Conservation (phyloP, 2,113 vertebrate genomes). For the Cebus imitator region DNA sequence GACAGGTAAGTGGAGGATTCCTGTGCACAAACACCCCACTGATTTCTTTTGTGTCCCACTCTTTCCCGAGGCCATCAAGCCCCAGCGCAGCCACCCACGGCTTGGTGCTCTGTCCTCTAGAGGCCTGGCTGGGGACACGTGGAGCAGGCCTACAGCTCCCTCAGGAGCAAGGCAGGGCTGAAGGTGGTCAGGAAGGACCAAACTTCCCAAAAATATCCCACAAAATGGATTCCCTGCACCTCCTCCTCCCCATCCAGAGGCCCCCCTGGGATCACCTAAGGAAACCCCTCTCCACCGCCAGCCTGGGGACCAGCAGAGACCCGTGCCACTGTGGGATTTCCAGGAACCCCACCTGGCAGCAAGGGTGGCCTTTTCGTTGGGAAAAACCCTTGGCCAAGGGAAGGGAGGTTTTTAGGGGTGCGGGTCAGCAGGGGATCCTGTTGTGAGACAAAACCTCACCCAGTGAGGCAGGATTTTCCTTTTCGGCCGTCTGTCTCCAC, state of each 20-base stretch:
- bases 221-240: not conserved
- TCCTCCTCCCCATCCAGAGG: not conserved
- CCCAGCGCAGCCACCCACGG: not conserved
- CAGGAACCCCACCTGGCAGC: rapidly evolving
- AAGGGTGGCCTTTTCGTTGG: rapidly evolving
- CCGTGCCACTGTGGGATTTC: not conserved
- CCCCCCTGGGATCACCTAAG: rapidly evolving
- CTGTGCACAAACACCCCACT: not conserved
- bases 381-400: rapidly evolving
- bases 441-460: rapidly evolving
- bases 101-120: rapidly evolving
- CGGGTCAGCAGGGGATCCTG: not conserved
- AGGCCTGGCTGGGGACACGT: not conserved
- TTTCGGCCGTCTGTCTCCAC: rapidly evolving
- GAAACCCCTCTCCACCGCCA: not conserved
- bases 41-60: not conserved
- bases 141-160: rapidly evolving
- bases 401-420: rapidly evolving
- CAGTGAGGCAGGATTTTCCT: not conserved
- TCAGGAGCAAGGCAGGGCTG: rapidly evolving
- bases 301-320: not conserved
- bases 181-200: not conserved
- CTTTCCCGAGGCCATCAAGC: not conserved
- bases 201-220: not conserved
- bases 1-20: not conserved